Conservation (phyloP, 1,140 invertebrate species). For the Drosophila novamexicana region DNA sequence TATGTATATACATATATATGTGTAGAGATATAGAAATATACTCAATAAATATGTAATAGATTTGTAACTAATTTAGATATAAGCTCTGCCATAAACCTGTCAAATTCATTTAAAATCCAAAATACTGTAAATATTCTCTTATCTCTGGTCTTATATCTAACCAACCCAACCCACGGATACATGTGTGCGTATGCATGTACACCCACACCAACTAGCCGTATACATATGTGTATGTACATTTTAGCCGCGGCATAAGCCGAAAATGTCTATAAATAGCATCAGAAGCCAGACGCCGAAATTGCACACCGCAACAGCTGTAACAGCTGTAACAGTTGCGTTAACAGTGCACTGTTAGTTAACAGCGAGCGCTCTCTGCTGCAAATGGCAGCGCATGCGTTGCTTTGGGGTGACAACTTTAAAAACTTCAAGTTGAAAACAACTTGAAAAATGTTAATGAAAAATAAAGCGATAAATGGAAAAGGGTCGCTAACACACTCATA, state of each 20-base stretch:
- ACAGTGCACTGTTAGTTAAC: constrained; percentile 52
- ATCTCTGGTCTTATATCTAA: constrained; percentile 11
- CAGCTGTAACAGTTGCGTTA: constrained; percentile 3
- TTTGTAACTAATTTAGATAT: not conserved
- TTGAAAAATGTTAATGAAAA: constrained; percentile 76
- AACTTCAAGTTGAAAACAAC: constrained; percentile 50
- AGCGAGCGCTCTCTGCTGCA: constrained; percentile 17
- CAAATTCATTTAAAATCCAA: not conserved
- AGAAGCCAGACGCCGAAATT: constrained; percentile 35
- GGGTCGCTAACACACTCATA: constrained; percentile 28
- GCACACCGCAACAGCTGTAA: constrained; percentile 26
- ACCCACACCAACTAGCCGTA: not conserved
- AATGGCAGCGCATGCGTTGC: constrained; percentile 58
- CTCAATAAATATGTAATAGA: too few relatives aligned
- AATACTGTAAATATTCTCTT: not conserved
- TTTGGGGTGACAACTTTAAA: constrained; percentile 50
- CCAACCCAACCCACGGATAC: too few relatives aligned
- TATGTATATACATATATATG: too few relatives aligned
- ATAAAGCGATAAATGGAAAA: constrained; percentile 48
- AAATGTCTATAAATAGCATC: constrained; percentile 50
- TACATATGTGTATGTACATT: constrained; percentile 3
- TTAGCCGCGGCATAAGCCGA: constrained; percentile 21
- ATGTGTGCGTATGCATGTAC: not conserved
- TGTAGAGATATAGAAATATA: too few relatives aligned
- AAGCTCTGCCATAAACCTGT: not conserved